phyloP scores from a whole-genome alignment of 2,797 vertebrate species.

The Toxotes lorentzi region DNA sequence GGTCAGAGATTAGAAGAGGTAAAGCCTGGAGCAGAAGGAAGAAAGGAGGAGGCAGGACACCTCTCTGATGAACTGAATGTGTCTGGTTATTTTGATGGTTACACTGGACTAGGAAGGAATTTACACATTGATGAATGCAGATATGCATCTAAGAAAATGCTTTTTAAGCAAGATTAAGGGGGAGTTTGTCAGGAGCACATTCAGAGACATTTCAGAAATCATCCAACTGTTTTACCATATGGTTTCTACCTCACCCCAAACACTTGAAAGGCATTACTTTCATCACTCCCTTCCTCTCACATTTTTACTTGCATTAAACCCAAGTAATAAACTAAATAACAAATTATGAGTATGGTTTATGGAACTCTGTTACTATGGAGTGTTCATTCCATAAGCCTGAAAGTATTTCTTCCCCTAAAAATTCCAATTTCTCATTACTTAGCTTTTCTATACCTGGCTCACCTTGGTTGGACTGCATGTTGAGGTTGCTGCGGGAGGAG shows the following conservation, averaged over 20 bases:
- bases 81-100: slow-evolving; percentile 46
- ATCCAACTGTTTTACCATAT: background rate
- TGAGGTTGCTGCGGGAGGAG: slow-evolving; percentile 93
- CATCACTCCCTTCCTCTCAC: background rate
- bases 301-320: background rate
- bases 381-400: background rate
- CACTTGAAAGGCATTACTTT: slow-evolving; percentile 6
- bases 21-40: slow-evolving; percentile 48
- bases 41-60: slow-evolving; percentile 37
- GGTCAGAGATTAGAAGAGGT: slow-evolving; percentile 39
- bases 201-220: background rate
- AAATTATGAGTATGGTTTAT: background rate
- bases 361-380: background rate
- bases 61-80: slow-evolving; percentile 84
- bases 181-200: slow-evolving; percentile 1
- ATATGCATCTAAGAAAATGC: background rate
- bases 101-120: background rate
- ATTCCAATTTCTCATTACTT: background rate
- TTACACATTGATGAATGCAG: slow-evolving; percentile 2
- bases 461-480: slow-evolving; percentile 95
- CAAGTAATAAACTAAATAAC: background rate
- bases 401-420: slow-evolving; percentile 1
- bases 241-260: slow-evolving; percentile 11
- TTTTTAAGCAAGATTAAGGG: background rate
- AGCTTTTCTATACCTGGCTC: slow-evolving; percentile 70